Base-by-base conservation (phyloP, 2,888 invertebrate genomes). In the Alcis repandata region DNA sequence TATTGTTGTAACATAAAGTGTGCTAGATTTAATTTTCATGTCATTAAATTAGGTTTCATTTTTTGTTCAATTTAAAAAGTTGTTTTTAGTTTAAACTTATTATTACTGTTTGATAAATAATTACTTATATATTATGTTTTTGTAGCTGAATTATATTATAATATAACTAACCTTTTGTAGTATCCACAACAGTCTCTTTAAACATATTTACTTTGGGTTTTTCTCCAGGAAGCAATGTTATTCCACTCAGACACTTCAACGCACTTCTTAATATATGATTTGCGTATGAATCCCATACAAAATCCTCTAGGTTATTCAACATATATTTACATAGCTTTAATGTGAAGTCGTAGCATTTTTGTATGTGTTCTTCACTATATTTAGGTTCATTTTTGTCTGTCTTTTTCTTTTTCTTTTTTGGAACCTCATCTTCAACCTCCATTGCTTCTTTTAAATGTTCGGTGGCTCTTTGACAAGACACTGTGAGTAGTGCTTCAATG, bases 261-360 rank as follows among this genome's bases (percentile, higher is more conserved):
- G 95, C 95, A 10, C 96, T 95, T 54, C 97, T 94, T 70, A 97
- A 90, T 6, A 98, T 95, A 77, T 97, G 96, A 87, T 96, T 97
- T 0, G 96, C 97, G 71, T 96, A 97, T 0, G 91, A 89, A 80
- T 98, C 97, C 95, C 95, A 96, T 0, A 97, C 94, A 78, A 96
- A 98, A 79, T 98, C 97, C 82, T 98, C 98, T 63, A 97, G 90
- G 90, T 98, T 98, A 84, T 98, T 98, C 0, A 97, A 85, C 20
- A 96, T 92, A 85, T 96, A 98, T 88, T 95, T 96, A 65, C 96
- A 94, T 3, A 96, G 90, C 85, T 96, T 97, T 13, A 96, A 69
- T 0, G 96, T 94, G 82, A 96, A 96, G 11, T 94, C 90, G 1
- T 94, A 90, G 72, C 96, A 97, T 48, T 88, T 91, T 36, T 90